Base-by-base conservation (phyloP, 2,888 invertebrate species). In the Ferdinandea cuprea region DNA sequence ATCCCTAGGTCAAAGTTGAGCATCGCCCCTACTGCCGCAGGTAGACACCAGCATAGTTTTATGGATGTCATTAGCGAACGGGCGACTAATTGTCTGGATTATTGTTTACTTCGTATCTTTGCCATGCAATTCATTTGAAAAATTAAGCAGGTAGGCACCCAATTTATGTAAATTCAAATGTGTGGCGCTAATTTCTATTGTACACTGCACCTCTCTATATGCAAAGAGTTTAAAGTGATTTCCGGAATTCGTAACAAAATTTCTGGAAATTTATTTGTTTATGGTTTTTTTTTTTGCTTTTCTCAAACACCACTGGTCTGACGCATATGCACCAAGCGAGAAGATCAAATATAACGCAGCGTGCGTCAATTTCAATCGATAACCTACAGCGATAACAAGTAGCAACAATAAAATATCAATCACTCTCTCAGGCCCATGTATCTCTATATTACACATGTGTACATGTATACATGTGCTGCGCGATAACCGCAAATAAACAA, bases 391-490 rank as follows among this genome's bases (percentile, higher is more conserved):
- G 80, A 81, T 81, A 77, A 72, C 59, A 37, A 65, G 65, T 52
- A 71, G 50, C 37, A 65, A 81, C 76, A 81, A 81, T 81, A 66
- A 76, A 81, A 76, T 76, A 81, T 81, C 81, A 81, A 76, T 81
- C 81, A 81, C 35, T 76, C 66, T 76, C 59, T 6, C 17, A 21
- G 63, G n/a, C n/a, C n/a, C n/a, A n/a, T n/a, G n/a, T n/a, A n/a
- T n/a, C n/a, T n/a, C n/a, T n/a, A n/a, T n/a, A n/a, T n/a, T n/a
- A n/a, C n/a, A n/a, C n/a, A n/a, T n/a, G n/a, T n/a, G n/a, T n/a
- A n/a, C n/a, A n/a, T n/a, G n/a, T n/a, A n/a, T n/a, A 17, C 30
- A 37, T 66, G 63, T 71, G 71, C 40, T 48, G 65, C n/a, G 3
- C 48, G 76, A 81, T 81, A 81, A 72, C 80, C 59, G 76, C 76